Evolutionary conservation across 1,140 invertebrate species (phyloP).

Genomic region (Ostrea edulis): DNA sequence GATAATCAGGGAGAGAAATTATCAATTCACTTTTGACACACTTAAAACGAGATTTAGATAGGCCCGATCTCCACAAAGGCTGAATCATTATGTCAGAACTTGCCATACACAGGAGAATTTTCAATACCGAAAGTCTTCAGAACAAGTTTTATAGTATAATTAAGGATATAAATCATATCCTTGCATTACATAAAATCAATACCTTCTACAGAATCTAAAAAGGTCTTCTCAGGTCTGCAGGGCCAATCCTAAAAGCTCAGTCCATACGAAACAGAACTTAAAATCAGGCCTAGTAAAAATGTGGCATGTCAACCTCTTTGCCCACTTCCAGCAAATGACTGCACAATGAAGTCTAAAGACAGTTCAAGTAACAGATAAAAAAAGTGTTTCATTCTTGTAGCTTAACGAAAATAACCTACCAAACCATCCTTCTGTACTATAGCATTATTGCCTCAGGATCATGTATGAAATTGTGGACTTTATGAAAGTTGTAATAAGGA

Average conservation of each 20-base stretch:
- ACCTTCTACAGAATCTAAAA: conserved; percentile 11
- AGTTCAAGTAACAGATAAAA: no score
- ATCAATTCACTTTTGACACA: neutral
- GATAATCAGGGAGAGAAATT: neutral
- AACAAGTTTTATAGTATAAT: conserved; percentile 30
- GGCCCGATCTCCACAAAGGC: neutral
- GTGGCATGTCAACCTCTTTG: no score
- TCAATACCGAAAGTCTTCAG: neutral
- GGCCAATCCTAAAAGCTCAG: neutral
- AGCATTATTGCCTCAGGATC: no score
- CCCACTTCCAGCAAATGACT: no score
- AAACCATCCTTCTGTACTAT: no score
- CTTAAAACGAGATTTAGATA: neutral
- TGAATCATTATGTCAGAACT: neutral
- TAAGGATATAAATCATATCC: conserved; percentile 29
- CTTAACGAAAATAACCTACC: no score
- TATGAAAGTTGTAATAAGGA: no score
- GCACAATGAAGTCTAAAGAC: no score
- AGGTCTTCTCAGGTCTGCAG: neutral
- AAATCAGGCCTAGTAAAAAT: neutral
- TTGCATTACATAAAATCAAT: conserved; percentile 32
- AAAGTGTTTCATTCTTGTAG: no score
- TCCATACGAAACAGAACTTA: neutral
- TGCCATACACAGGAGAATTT: neutral
- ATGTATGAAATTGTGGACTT: no score